Base-by-base conservation (phyloP, 1,140 invertebrate genomes). In the Zaprionus lachaisei region DNA sequence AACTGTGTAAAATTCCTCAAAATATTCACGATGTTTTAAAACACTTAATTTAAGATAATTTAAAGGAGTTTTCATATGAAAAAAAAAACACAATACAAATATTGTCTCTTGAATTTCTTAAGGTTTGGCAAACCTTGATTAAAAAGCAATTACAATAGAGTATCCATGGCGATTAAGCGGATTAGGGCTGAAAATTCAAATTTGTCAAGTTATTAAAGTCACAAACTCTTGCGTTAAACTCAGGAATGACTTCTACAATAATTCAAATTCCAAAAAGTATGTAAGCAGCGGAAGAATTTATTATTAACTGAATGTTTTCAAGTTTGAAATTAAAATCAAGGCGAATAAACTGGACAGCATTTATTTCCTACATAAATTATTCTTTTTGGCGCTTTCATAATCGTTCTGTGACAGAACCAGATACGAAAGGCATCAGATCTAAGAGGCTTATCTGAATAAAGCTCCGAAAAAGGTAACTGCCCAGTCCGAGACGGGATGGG, bases 361-460 rank as follows among this genome's bases (percentile, higher is more conserved):
- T 47, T 0, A 9, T 44, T 44, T 44, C 41, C n/a, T 12, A 20
- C 56, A 20, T 20, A 58, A 58, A 58, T 58, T 31, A 31, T 37
- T 14, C n/a, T 17, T 58, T 37, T 2, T 11, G 9, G 14, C 22
- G 24, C 20, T 24, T 17, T 51, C 9, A 34, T 49, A 47, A 38
- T 15, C 15, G 57, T 61, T 55, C n/a, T 38, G 20, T 55, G 64
- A 11, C 47, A 47, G 26, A 37, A 55, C 11, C 61, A 60, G 68
- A 64, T 55, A 75, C 22, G 41, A 24, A 37, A 63, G 60, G 34
- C 68, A 56, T 71, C 24, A 55, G 5, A 44, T 60, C 47, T 72
- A 76, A 76, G 73, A 71, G 68, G 73, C 54, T 71, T 76, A 76
- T 34, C 73, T 61, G 47, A 76, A 76, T 65, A 72, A 66, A 61